Base-by-base conservation (phyloP, 2,888 invertebrate species). In the Cryptus viduatorius region DNA sequence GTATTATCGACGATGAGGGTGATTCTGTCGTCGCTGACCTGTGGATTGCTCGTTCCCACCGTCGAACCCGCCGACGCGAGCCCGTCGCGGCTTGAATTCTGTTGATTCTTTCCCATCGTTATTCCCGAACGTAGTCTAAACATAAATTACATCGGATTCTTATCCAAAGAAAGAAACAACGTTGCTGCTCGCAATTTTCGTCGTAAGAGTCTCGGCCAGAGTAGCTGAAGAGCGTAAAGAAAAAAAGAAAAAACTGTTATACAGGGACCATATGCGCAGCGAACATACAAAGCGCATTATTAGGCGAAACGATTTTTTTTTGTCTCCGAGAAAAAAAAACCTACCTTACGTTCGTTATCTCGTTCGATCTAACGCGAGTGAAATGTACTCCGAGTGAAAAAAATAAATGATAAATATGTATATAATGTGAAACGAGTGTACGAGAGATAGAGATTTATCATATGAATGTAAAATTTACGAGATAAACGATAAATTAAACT, bases 1-100 rank as follows among this genome's bases (percentile, higher is more conserved):
- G 99, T 99, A 90, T 98, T 98, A 92, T 99, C 99, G 14, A 99
- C 99, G n/a, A 99, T 97, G 71, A 99, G 95, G 1, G 98, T 98
- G 77, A 99, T 97, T 82, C 97, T 94, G 89, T 98, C 98, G 78
- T 97, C 97, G 78, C 95, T 95, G 71, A 89, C 88, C 79, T 91
- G 92, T 90, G 61, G 94, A 94, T 91, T 94, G 93, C 89, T 95
- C 94, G 80, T 94, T 92, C 87, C 94, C 91, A 94, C 94, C 92
- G 88, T 88, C 83, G 87, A 92, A 84, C 76, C 90, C 65, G 90
- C 87, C 2, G 80, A 94, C 48, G 90, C 82, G 72, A 90, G 78
- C 86, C 87, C 91, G 50, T 93, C 93, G 46, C 92, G 91, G 86
- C 86, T 91, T 73, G 91, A 89, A 84, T 84, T 91, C 86, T 91